Evolutionary conservation across 1,140 invertebrate genomes (phyloP).

Genomic region (Sipha flava): DNA sequence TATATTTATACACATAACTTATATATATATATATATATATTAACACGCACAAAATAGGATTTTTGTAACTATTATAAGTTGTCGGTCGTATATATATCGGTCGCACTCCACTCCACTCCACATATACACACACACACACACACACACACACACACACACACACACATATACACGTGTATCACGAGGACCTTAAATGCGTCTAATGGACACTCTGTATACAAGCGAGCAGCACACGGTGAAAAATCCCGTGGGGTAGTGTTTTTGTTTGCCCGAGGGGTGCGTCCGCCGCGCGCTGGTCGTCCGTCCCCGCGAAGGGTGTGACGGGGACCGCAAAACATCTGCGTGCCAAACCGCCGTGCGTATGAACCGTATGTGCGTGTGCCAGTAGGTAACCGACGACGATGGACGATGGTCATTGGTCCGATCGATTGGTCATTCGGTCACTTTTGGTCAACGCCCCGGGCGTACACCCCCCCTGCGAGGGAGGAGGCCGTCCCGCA

Average conservation of each 20-base stretch:
- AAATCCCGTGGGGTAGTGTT: slow-evolving; percentile 22
- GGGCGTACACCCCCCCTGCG: neutral
- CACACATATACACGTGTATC: neutral
- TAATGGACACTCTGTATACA: slow-evolving; percentile 16
- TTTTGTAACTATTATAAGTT: neutral
- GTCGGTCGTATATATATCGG: neutral
- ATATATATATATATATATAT: neutral
- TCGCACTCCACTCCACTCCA: neutral
- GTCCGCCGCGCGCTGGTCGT: neutral
- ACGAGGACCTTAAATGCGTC: slow-evolving; percentile 13
- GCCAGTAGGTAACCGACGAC: neutral
- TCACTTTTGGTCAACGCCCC: slow-evolving; percentile 29
- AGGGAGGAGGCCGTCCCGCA: neutral
- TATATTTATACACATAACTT: neutral
- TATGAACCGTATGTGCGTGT: neutral
- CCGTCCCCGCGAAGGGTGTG: neutral
- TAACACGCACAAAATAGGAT: neutral
- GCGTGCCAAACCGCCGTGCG: neutral
- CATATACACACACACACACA: neutral
- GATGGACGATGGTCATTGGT: slow-evolving; percentile 18
- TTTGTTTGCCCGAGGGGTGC: slow-evolving; percentile 28
- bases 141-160: neutral
- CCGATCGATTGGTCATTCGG: slow-evolving; percentile 29
- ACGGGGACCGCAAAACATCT: neutral
- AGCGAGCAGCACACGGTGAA: neutral